Conservation (phyloP, 2,888 invertebrate species). For the Oxystoma pomonae region DNA sequence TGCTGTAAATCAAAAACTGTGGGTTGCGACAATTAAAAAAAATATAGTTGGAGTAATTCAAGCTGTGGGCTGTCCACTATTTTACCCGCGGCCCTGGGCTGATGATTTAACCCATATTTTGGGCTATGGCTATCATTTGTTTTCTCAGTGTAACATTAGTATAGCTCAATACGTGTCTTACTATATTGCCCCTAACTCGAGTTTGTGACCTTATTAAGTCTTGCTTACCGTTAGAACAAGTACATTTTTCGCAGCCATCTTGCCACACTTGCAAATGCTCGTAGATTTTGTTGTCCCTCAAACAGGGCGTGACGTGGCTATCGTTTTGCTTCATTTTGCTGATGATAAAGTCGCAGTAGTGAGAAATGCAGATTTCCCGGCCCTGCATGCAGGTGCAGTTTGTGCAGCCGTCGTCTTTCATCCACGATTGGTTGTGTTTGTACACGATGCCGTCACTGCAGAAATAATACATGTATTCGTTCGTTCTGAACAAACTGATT, state of each 20-base stretch:
- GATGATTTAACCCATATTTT: no score
- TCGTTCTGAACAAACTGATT: no score
- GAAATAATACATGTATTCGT: no score
- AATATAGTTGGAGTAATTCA: no score
- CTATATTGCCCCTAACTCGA: no score
- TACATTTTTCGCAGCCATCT: slow-evolving; percentile 31
- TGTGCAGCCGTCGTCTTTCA: slow-evolving; percentile 34
- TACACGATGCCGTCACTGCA: slow-evolving; percentile 29
- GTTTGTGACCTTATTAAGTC: no score
- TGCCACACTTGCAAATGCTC: slow-evolving; percentile 30
- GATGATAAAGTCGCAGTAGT: slow-evolving; percentile 34
- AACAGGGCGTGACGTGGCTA: slow-evolving; percentile 22
- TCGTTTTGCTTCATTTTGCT: slow-evolving; percentile 30
- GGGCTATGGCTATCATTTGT: no score
- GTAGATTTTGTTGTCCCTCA: slow-evolving; percentile 23
- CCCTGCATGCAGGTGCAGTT: slow-evolving; percentile 35
- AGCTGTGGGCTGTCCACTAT: no score
- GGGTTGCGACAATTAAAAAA: no score
- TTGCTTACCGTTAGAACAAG: slow-evolving; percentile 30
- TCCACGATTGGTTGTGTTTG: slow-evolving; percentile 33
- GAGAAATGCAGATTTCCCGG: slow-evolving; percentile 37
- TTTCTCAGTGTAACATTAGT: no score
- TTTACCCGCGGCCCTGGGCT: no score
- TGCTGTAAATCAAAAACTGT: no score
- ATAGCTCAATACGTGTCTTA: not conserved